Conservation (phyloP, 2,797 vertebrate species). For the Peromyscus eremicus region DNA sequence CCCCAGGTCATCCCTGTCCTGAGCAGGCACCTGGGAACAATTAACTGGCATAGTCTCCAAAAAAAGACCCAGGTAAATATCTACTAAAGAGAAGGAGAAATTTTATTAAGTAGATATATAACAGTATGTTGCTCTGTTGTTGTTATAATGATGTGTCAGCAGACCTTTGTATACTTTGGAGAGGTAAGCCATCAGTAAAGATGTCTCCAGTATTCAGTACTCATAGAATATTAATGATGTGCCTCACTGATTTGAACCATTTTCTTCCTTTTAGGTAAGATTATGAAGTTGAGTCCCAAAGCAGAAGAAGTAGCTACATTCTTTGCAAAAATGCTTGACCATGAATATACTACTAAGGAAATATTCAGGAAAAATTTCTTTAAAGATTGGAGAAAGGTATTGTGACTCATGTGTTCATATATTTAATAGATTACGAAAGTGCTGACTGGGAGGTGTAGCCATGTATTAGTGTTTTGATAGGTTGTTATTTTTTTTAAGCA, state of each 20-base stretch:
- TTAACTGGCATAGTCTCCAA: constrained; percentile 79
- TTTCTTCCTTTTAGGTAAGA: constrained; percentile 91
- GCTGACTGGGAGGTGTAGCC: background rate
- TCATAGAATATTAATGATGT: background rate
- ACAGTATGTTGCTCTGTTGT: constrained; percentile 71
- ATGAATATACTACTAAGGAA: constrained; percentile 99
- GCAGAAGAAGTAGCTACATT: constrained; percentile 99
- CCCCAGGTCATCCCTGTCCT: constrained; percentile 76
- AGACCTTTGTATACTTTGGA: constrained; percentile 22
- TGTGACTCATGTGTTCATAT: constrained; percentile 52
- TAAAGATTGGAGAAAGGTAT: constrained; percentile 99
- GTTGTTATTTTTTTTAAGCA: background rate
- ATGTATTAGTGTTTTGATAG: background rate
- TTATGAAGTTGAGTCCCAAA: constrained; percentile 95
- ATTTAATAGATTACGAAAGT: constrained; percentile 53
- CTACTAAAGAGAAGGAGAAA: constrained; percentile 69
- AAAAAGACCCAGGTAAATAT: constrained; percentile 80
- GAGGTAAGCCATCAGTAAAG: constrained; percentile 57
- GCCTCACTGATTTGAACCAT: constrained; percentile 73
- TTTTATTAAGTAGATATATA: constrained; percentile 67
- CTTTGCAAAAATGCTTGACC: constrained; percentile 99
- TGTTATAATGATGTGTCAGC: constrained; percentile 56
- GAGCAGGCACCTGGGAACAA: constrained; percentile 79
- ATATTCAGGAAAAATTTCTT: constrained; percentile 99
- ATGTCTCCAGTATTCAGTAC: constrained; percentile 52